Base-by-base conservation (phyloP, 2,113 vertebrate genomes). In the Sylvietta virens region DNA sequence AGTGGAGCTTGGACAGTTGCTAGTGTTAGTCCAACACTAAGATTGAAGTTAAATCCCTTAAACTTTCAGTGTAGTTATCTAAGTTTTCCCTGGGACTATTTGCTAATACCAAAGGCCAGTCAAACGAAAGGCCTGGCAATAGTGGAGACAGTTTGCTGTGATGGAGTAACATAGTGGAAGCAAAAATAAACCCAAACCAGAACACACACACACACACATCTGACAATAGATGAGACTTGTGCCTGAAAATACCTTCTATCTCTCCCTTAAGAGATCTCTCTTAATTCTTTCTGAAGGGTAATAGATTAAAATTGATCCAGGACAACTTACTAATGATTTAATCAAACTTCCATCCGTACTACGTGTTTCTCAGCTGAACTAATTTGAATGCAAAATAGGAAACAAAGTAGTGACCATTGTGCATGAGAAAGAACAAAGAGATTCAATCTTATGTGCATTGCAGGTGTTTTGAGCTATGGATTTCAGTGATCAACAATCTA, bases 401-500 rank as follows among this genome's bases (percentile, higher is more conserved):
- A 60, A 48, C 42, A 85, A 88, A 90, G 69, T 85, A 94, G 69
- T 92, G 91, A 94, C 83, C 57, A 3, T 60, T 95, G 85, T 50
- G 39, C 64, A 17, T 40, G 51, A 7, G 51, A 77, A 95, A 86
- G 94, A 97, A 78, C 42, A 73, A 73, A 86, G 31, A 89, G 86
- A 94, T 94, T 92, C 94, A 90, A 92, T 90, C 92, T 81, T 67
- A 84, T 94, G 96, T 96, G 81, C 48, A 48, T 80, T 74, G 90
- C 77, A 89, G 83, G 86, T 94, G 95, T 87, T 95, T 95, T 84
- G 70, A 97, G 90, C 86, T 87, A 86, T 66, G 97, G 77, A 97
- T 90, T 97, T 92, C 92, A 95, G 39, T 3, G 18, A 94, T 96
- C 96, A 95, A 95, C 77, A 94, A 51, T 86, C 96, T 96, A 70